Evolutionary conservation across 2,888 invertebrate genomes (phyloP).

Genomic region (Dinocampus coccinellae): DNA sequence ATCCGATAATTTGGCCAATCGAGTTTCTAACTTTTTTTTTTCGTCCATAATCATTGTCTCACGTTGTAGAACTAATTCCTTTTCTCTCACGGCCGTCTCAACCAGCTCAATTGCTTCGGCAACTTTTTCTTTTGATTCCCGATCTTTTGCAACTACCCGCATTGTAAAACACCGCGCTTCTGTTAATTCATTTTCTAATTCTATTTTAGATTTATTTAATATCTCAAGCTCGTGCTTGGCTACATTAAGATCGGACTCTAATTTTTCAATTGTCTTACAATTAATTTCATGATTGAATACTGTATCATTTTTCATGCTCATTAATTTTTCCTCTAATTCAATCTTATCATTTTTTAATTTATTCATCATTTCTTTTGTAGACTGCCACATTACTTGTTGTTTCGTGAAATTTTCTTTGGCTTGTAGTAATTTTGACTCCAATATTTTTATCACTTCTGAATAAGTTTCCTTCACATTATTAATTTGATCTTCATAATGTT

Average conservation of each 20-base stretch:
- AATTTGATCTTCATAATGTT: constrained; percentile 58
- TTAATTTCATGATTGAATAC: constrained; percentile 50
- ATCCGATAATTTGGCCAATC: constrained; percentile 51
- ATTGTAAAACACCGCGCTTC: constrained; percentile 66
- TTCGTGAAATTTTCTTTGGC: constrained; percentile 69
- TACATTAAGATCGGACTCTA: constrained; percentile 53
- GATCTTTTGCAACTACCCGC: constrained; percentile 69
- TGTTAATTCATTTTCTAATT: constrained; percentile 69
- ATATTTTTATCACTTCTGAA: constrained; percentile 71
- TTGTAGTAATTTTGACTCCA: constrained; percentile 73
- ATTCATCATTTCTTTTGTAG: constrained; percentile 71
- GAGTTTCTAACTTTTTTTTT: constrained; percentile 52
- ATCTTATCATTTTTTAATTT: constrained; percentile 68
- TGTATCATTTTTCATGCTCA: constrained; percentile 44
- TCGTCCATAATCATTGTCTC: constrained; percentile 65
- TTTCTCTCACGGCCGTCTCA: constrained; percentile 73
- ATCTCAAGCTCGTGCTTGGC: constrained; percentile 59
- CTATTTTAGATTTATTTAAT: constrained; percentile 50
- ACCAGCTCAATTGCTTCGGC: constrained; percentile 73
- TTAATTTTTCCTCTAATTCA: constrained; percentile 66
- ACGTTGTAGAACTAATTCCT: constrained; percentile 71
- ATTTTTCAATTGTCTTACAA: constrained; percentile 48
- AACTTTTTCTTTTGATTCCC: constrained; percentile 72
- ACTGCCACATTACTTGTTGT: constrained; percentile 58
- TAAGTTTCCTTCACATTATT: constrained; percentile 68